phyloP scores from a whole-genome alignment of 2,797 vertebrate species.

The Spinibarbus caldwelli region DNA sequence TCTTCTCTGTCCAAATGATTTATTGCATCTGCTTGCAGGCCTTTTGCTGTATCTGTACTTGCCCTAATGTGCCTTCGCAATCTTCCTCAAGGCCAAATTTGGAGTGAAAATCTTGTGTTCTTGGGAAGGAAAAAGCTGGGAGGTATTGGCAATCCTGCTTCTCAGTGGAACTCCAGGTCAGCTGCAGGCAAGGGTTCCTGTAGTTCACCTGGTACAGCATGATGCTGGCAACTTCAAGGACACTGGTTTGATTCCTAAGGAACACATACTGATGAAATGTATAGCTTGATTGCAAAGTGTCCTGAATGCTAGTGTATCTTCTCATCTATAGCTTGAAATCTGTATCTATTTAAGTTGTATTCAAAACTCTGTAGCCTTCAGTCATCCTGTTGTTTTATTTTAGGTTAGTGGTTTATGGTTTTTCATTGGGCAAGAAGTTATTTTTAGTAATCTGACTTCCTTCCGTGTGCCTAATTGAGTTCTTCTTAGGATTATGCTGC shows the following conservation, averaged over 20 bases:
- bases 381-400: conserved; percentile 17
- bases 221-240: not conserved
- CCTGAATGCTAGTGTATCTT: not conserved
- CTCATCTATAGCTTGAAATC: not conserved
- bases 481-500: conserved; percentile 41
- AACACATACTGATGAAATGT: not conserved
- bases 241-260: not conserved
- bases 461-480: conserved; percentile 41
- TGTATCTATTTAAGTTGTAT: not conserved
- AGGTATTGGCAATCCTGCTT: conserved; percentile 41
- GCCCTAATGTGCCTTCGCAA: conserved; percentile 58
- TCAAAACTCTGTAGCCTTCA: conserved; percentile 22
- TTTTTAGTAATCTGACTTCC: conserved; percentile 44
- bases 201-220: not conserved
- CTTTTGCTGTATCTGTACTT: conserved; percentile 51
- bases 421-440: conserved; percentile 5
- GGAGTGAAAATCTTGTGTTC: conserved; percentile 56
- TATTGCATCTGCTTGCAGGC: no score
- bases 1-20: conserved; percentile 67
- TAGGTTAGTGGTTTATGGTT: not conserved
- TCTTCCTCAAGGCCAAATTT: conserved; percentile 58
- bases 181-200: conserved; percentile 29
- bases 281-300: not conserved
- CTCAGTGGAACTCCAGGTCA: conserved; percentile 52
- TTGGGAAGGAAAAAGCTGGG: conserved; percentile 60